These are phyloP conservation scores for Mustela nigripes DNA, from an alignment of 2,113 vertebrate genomes.

Conservation along the genomic window DNA sequence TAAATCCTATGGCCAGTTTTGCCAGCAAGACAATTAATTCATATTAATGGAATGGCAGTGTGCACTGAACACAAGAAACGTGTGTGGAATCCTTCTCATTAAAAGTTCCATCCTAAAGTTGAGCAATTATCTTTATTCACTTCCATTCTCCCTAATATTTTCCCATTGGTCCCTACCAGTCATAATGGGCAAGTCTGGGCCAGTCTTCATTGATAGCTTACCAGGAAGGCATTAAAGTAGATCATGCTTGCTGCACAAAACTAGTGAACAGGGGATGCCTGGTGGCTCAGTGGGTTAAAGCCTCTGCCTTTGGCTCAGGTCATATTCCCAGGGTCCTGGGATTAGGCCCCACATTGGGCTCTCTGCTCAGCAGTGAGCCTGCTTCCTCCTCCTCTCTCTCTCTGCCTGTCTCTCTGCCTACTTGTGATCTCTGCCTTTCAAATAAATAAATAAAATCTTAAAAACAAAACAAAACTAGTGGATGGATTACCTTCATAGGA, in stretches of 20 bases:
- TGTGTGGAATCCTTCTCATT: not conserved
- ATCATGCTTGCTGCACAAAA: not conserved
- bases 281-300: no score
- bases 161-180: not conserved
- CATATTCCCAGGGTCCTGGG: no score
- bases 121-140: not conserved
- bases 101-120: constrained; percentile 20
- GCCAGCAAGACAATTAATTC: not conserved
- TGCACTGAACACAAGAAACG: not conserved
- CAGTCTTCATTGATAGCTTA: not conserved
- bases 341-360: no score
- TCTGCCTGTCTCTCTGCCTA: no score
- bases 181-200: not conserved
- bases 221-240: not conserved
- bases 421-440: no score
- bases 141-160: not conserved
- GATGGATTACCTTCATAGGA: not conserved
- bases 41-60: not conserved
- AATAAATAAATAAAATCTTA: no score
- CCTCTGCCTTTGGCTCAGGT: no score
- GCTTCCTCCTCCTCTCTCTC: no score
- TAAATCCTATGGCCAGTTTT: not conserved
- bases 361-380: no score
- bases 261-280: not conserved
- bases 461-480: not conserved